Conservation (phyloP, 2,888 invertebrate genomes). For the Cryptophagus acutangulus region DNA sequence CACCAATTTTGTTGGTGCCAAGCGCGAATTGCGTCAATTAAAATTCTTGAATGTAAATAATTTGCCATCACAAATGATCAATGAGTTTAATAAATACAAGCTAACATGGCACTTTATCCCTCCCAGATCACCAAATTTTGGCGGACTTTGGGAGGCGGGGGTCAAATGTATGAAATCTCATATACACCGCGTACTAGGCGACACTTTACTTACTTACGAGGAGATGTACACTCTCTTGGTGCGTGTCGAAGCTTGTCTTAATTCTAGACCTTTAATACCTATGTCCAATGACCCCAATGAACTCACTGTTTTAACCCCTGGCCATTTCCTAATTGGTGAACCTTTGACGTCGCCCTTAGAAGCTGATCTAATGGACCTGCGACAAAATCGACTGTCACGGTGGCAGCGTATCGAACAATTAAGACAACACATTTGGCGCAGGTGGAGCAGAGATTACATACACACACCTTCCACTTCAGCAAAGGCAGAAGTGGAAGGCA, state of each 20-base stretch:
- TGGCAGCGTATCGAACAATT: no score
- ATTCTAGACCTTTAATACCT: no score
- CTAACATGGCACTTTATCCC: constrained; percentile 23
- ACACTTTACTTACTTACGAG: constrained; percentile 25
- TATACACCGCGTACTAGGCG: constrained; percentile 24
- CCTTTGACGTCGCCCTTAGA: no score
- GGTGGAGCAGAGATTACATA: no score
- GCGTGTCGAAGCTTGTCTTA: constrained; percentile 32
- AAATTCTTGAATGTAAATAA: not conserved
- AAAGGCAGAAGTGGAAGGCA: no score
- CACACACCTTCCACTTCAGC: no score
- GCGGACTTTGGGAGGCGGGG: constrained; percentile 11
- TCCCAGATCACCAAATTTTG: constrained; percentile 29
- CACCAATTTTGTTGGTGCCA: constrained; percentile 22
- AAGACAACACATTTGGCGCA: no score
- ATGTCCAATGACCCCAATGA: no score
- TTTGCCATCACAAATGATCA: not conserved
- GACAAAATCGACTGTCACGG: no score
- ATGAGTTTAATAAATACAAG: not conserved
- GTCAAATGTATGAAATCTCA: constrained; percentile 31
- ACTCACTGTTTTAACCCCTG: no score
- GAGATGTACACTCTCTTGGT: constrained; percentile 28
- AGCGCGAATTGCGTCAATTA: constrained; percentile 9
- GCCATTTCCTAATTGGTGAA: no score
- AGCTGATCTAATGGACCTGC: no score